Percentiles rank a stretch among this genome's conserved stretches.
These are phyloP conservation scores for Stenolophus ochropezus DNA, from an alignment of 2,888 invertebrate genomes.

Conservation along the genomic window DNA sequence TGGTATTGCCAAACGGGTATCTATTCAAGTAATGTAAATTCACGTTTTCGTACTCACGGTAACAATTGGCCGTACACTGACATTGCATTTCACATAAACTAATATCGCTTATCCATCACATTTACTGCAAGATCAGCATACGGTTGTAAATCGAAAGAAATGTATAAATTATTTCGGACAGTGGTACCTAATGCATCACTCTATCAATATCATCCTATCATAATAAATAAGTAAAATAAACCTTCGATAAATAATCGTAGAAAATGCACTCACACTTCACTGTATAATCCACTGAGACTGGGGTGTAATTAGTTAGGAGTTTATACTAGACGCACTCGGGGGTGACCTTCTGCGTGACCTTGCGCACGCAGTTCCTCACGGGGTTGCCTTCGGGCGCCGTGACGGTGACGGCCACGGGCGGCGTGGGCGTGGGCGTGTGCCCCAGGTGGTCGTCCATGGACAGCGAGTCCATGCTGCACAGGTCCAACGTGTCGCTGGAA, in stretches of 20 bases:
- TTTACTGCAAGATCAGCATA: too few species aligned
- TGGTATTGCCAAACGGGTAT: too few species aligned
- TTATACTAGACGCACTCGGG: conserved; percentile 54
- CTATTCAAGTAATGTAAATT: too few species aligned
- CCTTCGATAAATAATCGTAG: conserved; percentile 23
- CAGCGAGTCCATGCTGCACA: conserved; percentile 58
- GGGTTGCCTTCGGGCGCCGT: conserved; percentile 51
- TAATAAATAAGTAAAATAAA: conserved; percentile 36
- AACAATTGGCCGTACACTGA: too few species aligned
- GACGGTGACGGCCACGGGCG: conserved; percentile 54
- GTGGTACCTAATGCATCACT: neutral
- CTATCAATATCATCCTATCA: neutral
- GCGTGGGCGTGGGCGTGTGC: conserved; percentile 18
- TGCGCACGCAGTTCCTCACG: conserved; percentile 49
- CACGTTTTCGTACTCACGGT: too few species aligned
- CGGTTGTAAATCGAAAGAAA: too few species aligned
- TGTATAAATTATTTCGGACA: neutral
- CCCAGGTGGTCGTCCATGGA: conserved; percentile 54
- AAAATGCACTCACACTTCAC: conserved; percentile 10
- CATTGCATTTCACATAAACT: too few species aligned
- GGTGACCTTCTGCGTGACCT: conserved; percentile 53
- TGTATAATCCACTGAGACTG: neutral
- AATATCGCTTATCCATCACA: too few species aligned
- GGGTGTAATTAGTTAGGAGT: neutral
- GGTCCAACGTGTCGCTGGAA: conserved; percentile 59